Conservation (phyloP, 2,113 vertebrate genomes). For the Epinephelus lanceolatus region DNA sequence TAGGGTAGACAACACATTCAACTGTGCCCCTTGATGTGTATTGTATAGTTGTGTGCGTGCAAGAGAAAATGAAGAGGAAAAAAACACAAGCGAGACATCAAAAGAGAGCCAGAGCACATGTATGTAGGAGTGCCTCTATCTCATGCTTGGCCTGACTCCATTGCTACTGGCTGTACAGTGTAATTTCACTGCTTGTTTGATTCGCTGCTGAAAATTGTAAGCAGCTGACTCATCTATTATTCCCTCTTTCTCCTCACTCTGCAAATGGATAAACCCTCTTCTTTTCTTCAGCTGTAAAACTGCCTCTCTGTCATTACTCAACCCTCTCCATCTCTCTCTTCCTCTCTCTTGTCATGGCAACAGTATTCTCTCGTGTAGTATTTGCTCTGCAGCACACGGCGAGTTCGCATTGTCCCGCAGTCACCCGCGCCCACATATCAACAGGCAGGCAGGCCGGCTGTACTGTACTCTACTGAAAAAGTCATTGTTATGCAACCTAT, state of each 20-base stretch:
- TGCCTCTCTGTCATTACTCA: constrained; percentile 64
- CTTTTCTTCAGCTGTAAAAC: constrained; percentile 60
- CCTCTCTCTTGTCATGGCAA: constrained; percentile 81
- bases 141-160: constrained; percentile 72
- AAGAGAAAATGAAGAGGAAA: constrained; percentile 21
- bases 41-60: constrained; percentile 12
- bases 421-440: constrained; percentile 83
- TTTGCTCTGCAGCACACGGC: constrained; percentile 72
- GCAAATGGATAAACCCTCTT: constrained; percentile 68
- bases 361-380: constrained; percentile 74
- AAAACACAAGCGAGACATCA: constrained; percentile 38
- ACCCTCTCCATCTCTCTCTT: constrained; percentile 60
- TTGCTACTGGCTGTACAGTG: constrained; percentile 69
- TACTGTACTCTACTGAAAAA: constrained; percentile 73
- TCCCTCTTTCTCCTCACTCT: constrained; percentile 66
- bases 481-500: constrained; percentile 83
- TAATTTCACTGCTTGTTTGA: constrained; percentile 72
- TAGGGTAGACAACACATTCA: constrained; percentile 26
- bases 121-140: constrained; percentile 69
- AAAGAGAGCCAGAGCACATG: constrained; percentile 57
- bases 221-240: constrained; percentile 80
- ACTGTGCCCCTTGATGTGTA: constrained; percentile 28
- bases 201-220: constrained; percentile 56
- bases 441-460: constrained; percentile 80
- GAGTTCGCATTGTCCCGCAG: constrained; percentile 78